Conservation (phyloP, 2,797 vertebrate species). For the Neopelma chrysocephalum region DNA sequence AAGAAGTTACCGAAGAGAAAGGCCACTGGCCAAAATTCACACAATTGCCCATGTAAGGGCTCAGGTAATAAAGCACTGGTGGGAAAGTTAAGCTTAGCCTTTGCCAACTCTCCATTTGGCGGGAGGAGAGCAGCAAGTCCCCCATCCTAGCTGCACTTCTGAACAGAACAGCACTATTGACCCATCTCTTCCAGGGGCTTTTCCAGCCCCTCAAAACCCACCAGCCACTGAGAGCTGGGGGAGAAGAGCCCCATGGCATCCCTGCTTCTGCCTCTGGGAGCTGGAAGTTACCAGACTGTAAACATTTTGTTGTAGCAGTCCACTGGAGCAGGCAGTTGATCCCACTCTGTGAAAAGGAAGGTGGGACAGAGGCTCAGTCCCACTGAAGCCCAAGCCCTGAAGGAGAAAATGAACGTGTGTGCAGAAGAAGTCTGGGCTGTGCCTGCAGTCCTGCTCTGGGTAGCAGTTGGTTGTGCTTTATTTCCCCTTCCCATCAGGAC, state of each 20-base stretch:
- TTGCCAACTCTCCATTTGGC: not conserved
- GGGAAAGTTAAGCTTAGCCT: slow-evolving; percentile 24
- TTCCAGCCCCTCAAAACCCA: not conserved
- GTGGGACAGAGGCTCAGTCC: not conserved
- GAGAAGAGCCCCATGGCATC: not conserved
- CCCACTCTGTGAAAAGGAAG: not conserved
- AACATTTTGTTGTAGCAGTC: slow-evolving; percentile 17
- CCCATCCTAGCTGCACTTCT: not conserved
- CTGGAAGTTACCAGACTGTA: slow-evolving; percentile 35
- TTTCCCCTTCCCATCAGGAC: not conserved
- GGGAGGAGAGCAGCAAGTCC: not conserved
- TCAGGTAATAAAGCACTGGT: slow-evolving; percentile 64
- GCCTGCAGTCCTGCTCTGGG: not conserved
- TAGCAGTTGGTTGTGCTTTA: not conserved
- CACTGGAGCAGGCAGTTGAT: not conserved
- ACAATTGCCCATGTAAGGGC: slow-evolving; percentile 4
- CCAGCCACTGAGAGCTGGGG: not conserved
- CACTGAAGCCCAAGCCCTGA: not conserved
- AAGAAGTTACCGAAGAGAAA: slow-evolving; percentile 47
- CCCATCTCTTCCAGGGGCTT: not conserved
- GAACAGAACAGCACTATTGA: not conserved
- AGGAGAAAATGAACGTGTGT: not conserved
- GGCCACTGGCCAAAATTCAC: slow-evolving; percentile 66
- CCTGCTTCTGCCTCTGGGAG: not conserved
- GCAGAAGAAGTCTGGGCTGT: not conserved